A percentile compares a stretch with the other conserved stretches of the same genome.
These are phyloP conservation scores for Bradypodion pumilum DNA, from an alignment of 2,797 vertebrate genomes.

Conservation along the genomic window DNA sequence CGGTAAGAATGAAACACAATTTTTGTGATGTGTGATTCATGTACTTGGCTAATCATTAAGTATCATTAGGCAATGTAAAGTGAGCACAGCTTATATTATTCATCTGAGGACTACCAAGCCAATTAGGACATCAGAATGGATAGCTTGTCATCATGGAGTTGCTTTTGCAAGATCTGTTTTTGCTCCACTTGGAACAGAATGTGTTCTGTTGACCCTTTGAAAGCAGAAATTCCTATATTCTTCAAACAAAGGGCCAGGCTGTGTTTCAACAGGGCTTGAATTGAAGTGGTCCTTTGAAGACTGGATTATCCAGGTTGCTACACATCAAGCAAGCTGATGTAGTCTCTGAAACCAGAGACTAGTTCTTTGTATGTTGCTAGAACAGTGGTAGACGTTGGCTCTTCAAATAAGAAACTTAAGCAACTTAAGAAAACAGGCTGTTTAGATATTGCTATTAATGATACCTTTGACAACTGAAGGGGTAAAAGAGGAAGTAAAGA, in stretches of 20 bases:
- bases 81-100: background rate
- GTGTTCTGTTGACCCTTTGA: background rate
- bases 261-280: background rate
- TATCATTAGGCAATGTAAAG: background rate
- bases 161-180: background rate
- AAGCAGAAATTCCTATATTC: background rate
- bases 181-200: background rate
- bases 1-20: background rate
- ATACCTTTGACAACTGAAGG: too few species aligned
- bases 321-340: background rate
- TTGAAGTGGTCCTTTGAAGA: background rate
- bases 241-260: background rate
- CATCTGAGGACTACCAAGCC: background rate
- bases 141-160: background rate
- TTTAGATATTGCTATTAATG: too few species aligned
- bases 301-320: background rate
- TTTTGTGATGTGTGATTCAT: background rate
- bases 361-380: background rate
- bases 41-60: constrained; percentile 14
- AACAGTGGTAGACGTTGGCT: background rate
- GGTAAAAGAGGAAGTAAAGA: too few species aligned
- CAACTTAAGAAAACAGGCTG: background rate
- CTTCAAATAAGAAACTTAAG: background rate
- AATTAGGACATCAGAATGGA: background rate
- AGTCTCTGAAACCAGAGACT: background rate